Percentiles rank a stretch among this genome's conserved stretches.
Evolutionary conservation across 2,888 invertebrate species (phyloP).

Genomic region (Tetragonula carbonaria): DNA sequence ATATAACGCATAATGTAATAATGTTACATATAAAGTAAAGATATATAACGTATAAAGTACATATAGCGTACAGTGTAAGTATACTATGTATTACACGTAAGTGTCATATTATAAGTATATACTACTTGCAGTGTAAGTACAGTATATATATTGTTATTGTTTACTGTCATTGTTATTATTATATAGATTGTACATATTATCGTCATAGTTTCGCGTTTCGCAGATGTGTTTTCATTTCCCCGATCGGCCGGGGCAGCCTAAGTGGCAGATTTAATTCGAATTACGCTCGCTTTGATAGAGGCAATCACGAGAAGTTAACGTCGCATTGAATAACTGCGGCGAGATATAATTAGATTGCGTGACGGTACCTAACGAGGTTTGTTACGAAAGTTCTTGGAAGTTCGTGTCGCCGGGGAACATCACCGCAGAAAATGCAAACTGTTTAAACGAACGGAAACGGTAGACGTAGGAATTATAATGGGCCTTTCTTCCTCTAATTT

Average conservation of each 20-base stretch:
- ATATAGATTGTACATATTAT: too few relatives aligned
- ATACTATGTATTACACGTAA: too few relatives aligned
- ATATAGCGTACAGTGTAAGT: too few relatives aligned
- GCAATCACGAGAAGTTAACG: slow-evolving; percentile 25
- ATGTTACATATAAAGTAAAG: too few relatives aligned
- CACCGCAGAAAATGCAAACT: neutral
- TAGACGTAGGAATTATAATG: neutral
- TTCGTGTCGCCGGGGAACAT: slow-evolving; percentile 1
- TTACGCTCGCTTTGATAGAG: neutral
- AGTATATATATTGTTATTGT: too few relatives aligned
- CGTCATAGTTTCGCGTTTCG: too few relatives aligned
- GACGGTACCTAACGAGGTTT: slow-evolving; percentile 31
- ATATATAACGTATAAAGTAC: too few relatives aligned
- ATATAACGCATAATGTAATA: too few relatives aligned
- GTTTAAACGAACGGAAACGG: slow-evolving; percentile 8
- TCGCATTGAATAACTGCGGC: slow-evolving; percentile 51
- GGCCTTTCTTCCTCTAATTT: neutral
- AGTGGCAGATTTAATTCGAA: neutral
- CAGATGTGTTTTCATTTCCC: too few relatives aligned
- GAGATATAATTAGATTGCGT: slow-evolving; percentile 59
- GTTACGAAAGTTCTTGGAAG: slow-evolving; percentile 29
- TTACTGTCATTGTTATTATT: too few relatives aligned
- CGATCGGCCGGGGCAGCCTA: neutral
- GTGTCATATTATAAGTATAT: too few relatives aligned
- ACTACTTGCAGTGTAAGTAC: too few relatives aligned